These are phyloP conservation scores for Eugnorisma glareosa DNA, from an alignment of 2,888 invertebrate genomes.

Conservation along the genomic window DNA sequence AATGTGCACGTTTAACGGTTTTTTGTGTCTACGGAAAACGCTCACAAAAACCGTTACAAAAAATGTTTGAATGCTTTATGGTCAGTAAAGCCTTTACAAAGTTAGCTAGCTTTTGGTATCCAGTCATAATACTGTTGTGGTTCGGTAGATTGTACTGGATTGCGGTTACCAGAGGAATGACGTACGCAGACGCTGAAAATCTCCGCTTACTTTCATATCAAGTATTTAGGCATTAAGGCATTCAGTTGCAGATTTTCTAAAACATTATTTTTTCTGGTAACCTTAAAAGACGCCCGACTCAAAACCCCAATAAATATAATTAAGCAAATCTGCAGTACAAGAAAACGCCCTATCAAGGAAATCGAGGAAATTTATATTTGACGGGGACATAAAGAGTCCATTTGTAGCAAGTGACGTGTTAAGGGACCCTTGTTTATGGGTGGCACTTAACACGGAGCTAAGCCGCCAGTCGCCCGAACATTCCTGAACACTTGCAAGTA, in stretches of 20 bases:
- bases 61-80: constrained; percentile 32
- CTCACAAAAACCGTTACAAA: constrained; percentile 36
- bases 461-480: constrained; percentile 70
- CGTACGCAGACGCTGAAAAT: constrained; percentile 1
- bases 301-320: constrained; percentile 44
- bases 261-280: background rate
- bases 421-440: constrained; percentile 82
- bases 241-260: constrained; percentile 1
- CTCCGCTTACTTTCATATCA: constrained; percentile 9
- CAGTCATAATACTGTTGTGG: constrained; percentile 26
- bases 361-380: constrained; percentile 77
- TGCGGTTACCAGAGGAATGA: constrained; percentile 35
- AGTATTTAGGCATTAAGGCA: constrained; percentile 7
- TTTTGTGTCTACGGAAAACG: constrained; percentile 50
- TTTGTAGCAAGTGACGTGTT: constrained; percentile 83
- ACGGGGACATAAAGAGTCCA: constrained; percentile 81
- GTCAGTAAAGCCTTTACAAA: constrained; percentile 34
- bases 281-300: background rate
- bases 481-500: constrained; percentile 60
- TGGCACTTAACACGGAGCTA: constrained; percentile 81
- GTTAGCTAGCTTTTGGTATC: constrained; percentile 17
- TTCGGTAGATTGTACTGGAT: constrained; percentile 13
- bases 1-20: constrained; percentile 55
- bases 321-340: constrained; percentile 49
- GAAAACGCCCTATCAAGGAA: constrained; percentile 59